Percentiles rank a stretch among this genome's conserved stretches.
These are phyloP conservation scores for Petrocephalus sullivani DNA, from an alignment of 2,797 vertebrate species.

Conservation along the genomic window DNA sequence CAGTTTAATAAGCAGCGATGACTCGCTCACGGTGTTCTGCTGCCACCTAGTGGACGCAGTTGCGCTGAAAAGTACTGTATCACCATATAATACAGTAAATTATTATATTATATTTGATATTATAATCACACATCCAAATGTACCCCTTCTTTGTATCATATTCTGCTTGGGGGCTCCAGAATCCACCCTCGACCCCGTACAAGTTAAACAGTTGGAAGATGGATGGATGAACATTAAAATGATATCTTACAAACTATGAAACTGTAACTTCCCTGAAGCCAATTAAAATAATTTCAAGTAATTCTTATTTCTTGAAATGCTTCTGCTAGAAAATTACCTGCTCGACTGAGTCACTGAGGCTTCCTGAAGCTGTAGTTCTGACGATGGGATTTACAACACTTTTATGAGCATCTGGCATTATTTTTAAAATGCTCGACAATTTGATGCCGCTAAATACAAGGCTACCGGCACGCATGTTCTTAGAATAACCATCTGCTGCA, in stretches of 20 bases:
- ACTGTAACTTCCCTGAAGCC: background rate
- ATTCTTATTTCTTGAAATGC: background rate
- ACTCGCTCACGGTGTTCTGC: slow-evolving; percentile 14
- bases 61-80: background rate
- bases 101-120: background rate
- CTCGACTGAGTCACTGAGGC: background rate
- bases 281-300: no score
- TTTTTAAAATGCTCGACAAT: background rate
- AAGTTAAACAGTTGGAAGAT: background rate
- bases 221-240: background rate
- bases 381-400: background rate
- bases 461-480: background rate
- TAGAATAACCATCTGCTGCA: background rate
- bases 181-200: background rate
- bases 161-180: background rate
- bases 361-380: background rate
- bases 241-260: background rate
- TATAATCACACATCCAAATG: background rate
- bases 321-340: background rate
- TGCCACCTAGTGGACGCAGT: slow-evolving; percentile 31
- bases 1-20: background rate
- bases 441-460: background rate
- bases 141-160: background rate
- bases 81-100: background rate
- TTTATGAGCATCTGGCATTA: background rate